A percentile compares a stretch with the other conserved stretches of the same genome.
Conservation (phyloP, 2,797 vertebrate genomes). For the Cryptoblepharus egeriae region DNA sequence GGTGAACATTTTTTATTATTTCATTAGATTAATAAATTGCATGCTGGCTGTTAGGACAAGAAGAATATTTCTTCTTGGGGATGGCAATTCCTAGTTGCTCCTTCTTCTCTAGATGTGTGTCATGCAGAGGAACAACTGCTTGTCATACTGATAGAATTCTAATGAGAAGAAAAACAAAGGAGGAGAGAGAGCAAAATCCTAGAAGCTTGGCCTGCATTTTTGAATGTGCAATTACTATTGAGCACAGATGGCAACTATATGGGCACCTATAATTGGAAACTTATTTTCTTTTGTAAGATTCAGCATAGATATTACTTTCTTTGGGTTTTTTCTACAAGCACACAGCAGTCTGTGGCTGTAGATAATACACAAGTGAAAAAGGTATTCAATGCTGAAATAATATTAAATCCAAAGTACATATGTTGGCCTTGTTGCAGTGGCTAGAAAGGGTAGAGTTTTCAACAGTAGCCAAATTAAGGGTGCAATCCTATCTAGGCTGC, state of each 20-base stretch:
- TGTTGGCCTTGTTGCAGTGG: neutral
- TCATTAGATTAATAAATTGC: neutral
- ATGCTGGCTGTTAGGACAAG: neutral
- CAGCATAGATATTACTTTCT: neutral
- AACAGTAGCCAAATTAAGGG: neutral
- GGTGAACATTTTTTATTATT: neutral
- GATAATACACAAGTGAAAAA: neutral
- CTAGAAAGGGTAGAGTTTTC: neutral
- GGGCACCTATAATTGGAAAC: constrained; percentile 1
- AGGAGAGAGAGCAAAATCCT: neutral
- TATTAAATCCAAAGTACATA: neutral
- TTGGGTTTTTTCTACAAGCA: neutral
- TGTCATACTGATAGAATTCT: neutral
- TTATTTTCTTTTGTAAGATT: neutral
- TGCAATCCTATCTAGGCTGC: no score
- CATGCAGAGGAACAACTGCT: neutral
- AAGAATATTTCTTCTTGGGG: constrained; percentile 1
- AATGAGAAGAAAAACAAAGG: constrained; percentile 3
- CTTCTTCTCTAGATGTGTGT: constrained; percentile 2
- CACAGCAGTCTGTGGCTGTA: neutral
- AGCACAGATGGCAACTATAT: neutral
- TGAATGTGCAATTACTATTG: neutral
- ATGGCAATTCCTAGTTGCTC: neutral
- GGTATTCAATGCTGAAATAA: neutral
- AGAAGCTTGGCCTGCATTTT: constrained; percentile 10